Conservation (phyloP, 2,113 vertebrate species). For the Cyanistes caeruleus region DNA sequence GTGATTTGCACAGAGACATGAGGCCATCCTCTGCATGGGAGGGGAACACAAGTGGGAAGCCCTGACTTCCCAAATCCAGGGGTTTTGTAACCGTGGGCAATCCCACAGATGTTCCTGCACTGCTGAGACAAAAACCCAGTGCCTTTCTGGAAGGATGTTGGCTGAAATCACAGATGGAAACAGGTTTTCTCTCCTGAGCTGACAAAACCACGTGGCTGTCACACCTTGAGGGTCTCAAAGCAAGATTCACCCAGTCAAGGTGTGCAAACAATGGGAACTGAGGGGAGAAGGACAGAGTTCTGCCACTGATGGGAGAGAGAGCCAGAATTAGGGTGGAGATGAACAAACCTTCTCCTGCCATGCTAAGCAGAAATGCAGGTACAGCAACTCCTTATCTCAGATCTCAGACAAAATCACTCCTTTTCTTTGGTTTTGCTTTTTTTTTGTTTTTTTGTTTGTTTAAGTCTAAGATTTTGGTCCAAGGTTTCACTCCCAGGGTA, state of each 20-base stretch:
- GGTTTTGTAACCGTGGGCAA: not conserved
- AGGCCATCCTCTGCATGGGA: not conserved
- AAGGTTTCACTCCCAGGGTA: not conserved
- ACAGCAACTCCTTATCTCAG: not conserved
- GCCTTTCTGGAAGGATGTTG: not conserved
- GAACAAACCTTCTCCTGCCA: not conserved
- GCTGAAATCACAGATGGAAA: not conserved
- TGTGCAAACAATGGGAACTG: not conserved
- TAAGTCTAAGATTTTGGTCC: not conserved
- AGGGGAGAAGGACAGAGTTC: not conserved
- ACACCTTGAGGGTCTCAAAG: not conserved
- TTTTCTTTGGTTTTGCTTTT: too few relatives aligned
- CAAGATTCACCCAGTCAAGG: not conserved
- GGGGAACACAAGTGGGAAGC: not conserved
- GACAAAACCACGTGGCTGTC: fast-evolving
- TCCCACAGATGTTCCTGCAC: not conserved
- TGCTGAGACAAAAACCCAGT: fast-evolving
- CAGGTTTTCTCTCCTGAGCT: not conserved
- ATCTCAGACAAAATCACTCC: not conserved
- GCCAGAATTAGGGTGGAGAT: not conserved
- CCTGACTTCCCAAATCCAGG: not conserved
- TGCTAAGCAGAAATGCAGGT: not conserved
- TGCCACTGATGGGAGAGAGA: not conserved
- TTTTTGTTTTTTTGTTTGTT: not conserved
- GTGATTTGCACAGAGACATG: not conserved